Evolutionary conservation across 2,113 vertebrate species (phyloP), one percentile per base, ranked within the genome.

Genomic region (Atractosteus spatula): DNA sequence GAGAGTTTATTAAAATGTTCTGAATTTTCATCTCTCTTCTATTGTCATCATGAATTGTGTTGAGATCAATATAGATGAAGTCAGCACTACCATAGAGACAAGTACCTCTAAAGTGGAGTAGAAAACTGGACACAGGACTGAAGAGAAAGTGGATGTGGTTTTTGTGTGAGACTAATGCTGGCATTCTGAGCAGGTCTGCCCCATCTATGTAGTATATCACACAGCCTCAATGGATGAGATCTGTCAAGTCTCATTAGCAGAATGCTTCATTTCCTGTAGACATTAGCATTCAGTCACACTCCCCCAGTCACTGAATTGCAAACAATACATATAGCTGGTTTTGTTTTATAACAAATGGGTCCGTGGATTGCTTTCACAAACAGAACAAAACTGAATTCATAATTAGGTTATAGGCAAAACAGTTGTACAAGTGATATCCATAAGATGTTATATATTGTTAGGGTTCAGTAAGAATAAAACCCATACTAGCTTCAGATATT

Each of bases 231-330:
- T 87, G 83, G 88, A 90, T 84, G 81, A 81, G 74, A 81, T 72
- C 80, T 88, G 87, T 88, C 90, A 87, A 78, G 84, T 80, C 71
- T 81, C 82, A 87, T 92, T 89, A 90, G 82, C 70, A 45, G 74
- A 82, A 79, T 79, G 77, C 80, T 89, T 79, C 75, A 77, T 88
- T 88, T 87, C 81, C 78, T 76, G 76, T 74, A 76, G 81, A 79
- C 80, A 86, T 87, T 86, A 76, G 77, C 72, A 57, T 74, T 44
- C 76, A 78, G 80, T 81, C 45, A 64, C 76, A 71, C 67, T 79
- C 57, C 16, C 68, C 71, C 61, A 41, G 54, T n/a, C 76, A 51
- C 74, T 16, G 73, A 12, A 68, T 62, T 62, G 47, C 43, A 69
- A 54, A 68, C 41, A 17, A 66, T 76, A 43, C 69, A 55, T 29